Conservation (phyloP, 2,113 vertebrate genomes). For the Hiodon alosoides region DNA sequence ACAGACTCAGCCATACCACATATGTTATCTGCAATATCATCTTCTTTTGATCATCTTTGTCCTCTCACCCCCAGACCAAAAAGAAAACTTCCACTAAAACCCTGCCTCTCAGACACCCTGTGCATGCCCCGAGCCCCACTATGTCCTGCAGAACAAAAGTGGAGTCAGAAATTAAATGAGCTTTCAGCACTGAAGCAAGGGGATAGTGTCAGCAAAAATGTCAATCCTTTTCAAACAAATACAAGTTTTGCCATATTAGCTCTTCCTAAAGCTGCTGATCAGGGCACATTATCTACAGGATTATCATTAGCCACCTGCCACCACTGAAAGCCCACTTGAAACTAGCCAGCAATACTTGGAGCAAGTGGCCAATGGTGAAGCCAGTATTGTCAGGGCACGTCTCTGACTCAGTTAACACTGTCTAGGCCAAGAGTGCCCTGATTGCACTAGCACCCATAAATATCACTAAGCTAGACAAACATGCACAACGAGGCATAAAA, state of each 20-base stretch:
- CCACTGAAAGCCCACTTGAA: slow-evolving; percentile 9
- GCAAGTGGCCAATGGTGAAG: slow-evolving; percentile 1
- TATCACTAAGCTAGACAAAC: slow-evolving; percentile 18
- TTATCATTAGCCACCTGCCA: slow-evolving; percentile 21
- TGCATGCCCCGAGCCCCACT: too few species aligned
- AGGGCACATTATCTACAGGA: slow-evolving; percentile 9
- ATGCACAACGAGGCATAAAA: slow-evolving; percentile 5
- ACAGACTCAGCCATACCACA: too few species aligned
- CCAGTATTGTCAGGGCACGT: not conserved
- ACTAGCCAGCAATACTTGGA: slow-evolving; percentile 8
- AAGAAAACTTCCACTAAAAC: too few species aligned
- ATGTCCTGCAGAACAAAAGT: too few species aligned
- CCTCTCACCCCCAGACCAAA: too few species aligned
- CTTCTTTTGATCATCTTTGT: too few species aligned
- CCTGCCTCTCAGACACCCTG: too few species aligned
- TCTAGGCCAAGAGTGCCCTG: not conserved
- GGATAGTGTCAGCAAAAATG: not conserved
- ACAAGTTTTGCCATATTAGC: not conserved
- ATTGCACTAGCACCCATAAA: slow-evolving; percentile 1
- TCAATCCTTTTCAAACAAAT: not conserved
- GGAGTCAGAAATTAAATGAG: too few species aligned
- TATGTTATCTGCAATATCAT: too few species aligned
- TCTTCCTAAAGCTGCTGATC: not conserved
- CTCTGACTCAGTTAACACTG: not conserved
- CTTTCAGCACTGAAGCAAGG: too few species aligned